Evolutionary conservation across 2,888 invertebrate genomes (phyloP).

Genomic region (Cheilosia impressa): DNA sequence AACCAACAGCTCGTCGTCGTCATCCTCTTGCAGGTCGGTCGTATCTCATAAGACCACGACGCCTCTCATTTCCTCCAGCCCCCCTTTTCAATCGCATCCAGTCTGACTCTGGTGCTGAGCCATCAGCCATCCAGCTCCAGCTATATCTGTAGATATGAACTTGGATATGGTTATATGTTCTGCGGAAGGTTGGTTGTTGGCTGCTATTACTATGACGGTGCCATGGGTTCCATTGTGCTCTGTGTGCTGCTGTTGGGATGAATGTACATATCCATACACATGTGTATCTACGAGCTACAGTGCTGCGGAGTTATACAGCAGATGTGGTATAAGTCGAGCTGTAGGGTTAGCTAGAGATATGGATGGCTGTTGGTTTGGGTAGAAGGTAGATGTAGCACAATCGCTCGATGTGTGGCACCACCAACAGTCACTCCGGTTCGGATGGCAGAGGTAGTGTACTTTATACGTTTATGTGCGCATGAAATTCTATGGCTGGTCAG

Average conservation of each 20-base stretch:
- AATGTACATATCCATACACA: neutral
- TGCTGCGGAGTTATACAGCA: slow-evolving; percentile 46
- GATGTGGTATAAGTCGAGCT: slow-evolving; percentile 65
- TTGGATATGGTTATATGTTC: slow-evolving; percentile 46
- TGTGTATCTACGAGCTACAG: slow-evolving; percentile 45
- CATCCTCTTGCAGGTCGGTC: slow-evolving; percentile 74
- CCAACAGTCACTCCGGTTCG: slow-evolving; percentile 39
- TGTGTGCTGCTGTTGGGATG: slow-evolving; percentile 57
- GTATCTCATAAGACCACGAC: slow-evolving; percentile 75
- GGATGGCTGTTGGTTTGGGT: slow-evolving; percentile 16
- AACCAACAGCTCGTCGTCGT: slow-evolving; percentile 69
- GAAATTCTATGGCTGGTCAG: slow-evolving; percentile 48
- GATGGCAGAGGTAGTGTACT: slow-evolving; percentile 41
- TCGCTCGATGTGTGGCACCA: slow-evolving; percentile 51
- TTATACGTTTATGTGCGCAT: slow-evolving; percentile 68
- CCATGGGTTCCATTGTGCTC: slow-evolving; percentile 72
- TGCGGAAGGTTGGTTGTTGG: slow-evolving; percentile 68
- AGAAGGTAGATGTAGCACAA: slow-evolving; percentile 53
- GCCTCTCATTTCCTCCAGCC: slow-evolving; percentile 39
- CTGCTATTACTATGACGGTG: slow-evolving; percentile 68
- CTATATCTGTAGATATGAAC: slow-evolving; percentile 29
- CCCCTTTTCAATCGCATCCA: slow-evolving; percentile 60
- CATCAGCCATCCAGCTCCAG: slow-evolving; percentile 50
- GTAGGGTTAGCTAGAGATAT: slow-evolving; percentile 35
- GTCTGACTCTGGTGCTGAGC: slow-evolving; percentile 64